Conservation (phyloP, 2,888 invertebrate genomes). For the Noctua comes region DNA sequence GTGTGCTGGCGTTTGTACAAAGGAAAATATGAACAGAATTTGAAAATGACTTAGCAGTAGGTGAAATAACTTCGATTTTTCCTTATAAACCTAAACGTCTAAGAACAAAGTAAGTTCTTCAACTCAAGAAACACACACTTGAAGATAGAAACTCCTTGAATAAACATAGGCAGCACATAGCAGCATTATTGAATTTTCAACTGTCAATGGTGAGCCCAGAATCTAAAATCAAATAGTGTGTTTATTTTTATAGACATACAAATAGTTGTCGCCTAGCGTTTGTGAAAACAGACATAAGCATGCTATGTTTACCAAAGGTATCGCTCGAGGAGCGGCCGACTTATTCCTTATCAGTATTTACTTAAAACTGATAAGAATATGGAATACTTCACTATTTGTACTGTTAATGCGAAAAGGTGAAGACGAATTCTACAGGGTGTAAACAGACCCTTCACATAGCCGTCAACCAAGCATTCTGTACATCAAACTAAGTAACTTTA, state of each 20-base stretch:
- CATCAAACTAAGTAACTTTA: too few relatives aligned
- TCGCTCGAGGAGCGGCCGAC: slow-evolving; percentile 42
- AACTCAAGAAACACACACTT: background rate
- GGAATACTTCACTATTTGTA: slow-evolving; percentile 17
- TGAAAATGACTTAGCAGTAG: too few relatives aligned
- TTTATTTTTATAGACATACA: background rate
- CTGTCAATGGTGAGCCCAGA: background rate
- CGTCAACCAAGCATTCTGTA: too few relatives aligned
- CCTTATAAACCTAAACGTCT: background rate
- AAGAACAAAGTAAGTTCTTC: background rate
- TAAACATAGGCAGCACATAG: too few relatives aligned
- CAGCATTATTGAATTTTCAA: background rate
- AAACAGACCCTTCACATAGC: too few relatives aligned
- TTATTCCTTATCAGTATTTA: slow-evolving; percentile 51
- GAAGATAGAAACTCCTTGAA: slow-evolving; percentile 16
- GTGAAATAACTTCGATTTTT: background rate
- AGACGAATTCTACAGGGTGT: too few relatives aligned
- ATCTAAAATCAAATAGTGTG: background rate
- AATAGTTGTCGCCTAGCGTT: background rate
- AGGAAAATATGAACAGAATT: too few relatives aligned
- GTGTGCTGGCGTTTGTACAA: background rate
- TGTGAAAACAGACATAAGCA: background rate
- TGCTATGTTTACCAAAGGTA: slow-evolving; percentile 42
- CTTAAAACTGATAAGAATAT: slow-evolving; percentile 35
- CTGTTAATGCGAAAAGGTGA: background rate